phyloP scores from a whole-genome alignment of 2,888 invertebrate genomes.

The Hirtodrosophila trivittata region DNA sequence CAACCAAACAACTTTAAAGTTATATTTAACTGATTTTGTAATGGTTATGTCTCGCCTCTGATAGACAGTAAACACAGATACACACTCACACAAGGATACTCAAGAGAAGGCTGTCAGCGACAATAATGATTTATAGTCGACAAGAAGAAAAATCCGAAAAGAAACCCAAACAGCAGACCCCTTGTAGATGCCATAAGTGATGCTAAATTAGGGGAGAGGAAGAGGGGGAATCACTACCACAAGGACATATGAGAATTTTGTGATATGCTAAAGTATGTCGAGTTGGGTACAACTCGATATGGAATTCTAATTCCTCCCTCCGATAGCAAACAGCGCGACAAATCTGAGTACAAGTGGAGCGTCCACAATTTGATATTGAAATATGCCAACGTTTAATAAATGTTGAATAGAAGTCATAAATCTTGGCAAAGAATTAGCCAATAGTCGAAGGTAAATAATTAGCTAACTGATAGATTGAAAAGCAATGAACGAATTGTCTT shows the following conservation, averaged over 20 bases:
- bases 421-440: slow-evolving; percentile 26
- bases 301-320: slow-evolving; percentile 8
- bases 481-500: background rate
- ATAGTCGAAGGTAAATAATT: slow-evolving; percentile 19
- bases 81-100: slow-evolving; percentile 1
- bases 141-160: slow-evolving; percentile 35
- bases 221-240: slow-evolving; percentile 2
- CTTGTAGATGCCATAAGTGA: slow-evolving; percentile 10
- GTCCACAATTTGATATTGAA: slow-evolving; percentile 31
- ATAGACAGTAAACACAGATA: background rate
- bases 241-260: slow-evolving; percentile 48
- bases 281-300: slow-evolving; percentile 1
- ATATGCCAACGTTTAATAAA: slow-evolving; percentile 56
- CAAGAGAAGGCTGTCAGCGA: slow-evolving; percentile 58
- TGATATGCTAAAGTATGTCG: slow-evolving; percentile 51
- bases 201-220: background rate
- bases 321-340: slow-evolving; percentile 61
- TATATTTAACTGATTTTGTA: slow-evolving; percentile 29
- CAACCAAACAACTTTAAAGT: slow-evolving; percentile 8
- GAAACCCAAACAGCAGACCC: slow-evolving; percentile 30
- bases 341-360: slow-evolving; percentile 61
- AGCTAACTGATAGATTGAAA: slow-evolving; percentile 1
- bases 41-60: slow-evolving; percentile 10
- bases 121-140: slow-evolving; percentile 69
- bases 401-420: slow-evolving; percentile 43